Evolutionary conservation across 2,888 invertebrate species (phyloP), one percentile per base, ranked within the genome.

Genomic region (Dinocampus coccinellae): DNA sequence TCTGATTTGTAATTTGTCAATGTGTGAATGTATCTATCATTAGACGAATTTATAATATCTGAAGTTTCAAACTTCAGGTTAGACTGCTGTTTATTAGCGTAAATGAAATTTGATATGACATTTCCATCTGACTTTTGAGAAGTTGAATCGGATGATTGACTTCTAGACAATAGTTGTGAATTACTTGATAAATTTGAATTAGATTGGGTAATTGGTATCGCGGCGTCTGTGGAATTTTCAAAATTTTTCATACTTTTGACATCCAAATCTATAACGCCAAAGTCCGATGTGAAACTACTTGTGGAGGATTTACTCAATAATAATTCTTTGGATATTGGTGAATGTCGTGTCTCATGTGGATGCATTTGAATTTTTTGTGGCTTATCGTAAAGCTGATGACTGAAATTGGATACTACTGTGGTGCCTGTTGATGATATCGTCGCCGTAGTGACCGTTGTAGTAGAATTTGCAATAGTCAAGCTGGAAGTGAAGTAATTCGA

Each of bases 31-130:
- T 65, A 60, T 52, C 62, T 70, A 29, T 70, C 70, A 26, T 29
- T 36, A 16, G 24, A 26, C 16, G 53, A 24, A 33, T 69, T 26
- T 9, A 42, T 3, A 2, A 10, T 3, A n/a, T 55, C 63, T 0
- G 66, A 36, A 1, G 52, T 11, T 24, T 69, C 73, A 4, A 64
- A 58, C 13, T 58, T 66, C 3, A 64, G 11, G 7, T 72, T 70
- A 0, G 73, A 70, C 3, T 64, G 63, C 7, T 61, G 58, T 20
- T 57, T 72, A 36, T 62, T 64, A 1, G 9, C 16, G 0, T 58
- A 34, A 13, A 7, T 55, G 6, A 34, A 29, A 62, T n/a, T 24
- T n/a, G 62, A 24, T 9, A 62, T 7, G 26, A 39, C 26, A 24
- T 24, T 22, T 24, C 11, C 24, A 11, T 55, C 55, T 1, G 55